A percentile compares a stretch with the other conserved stretches of the same genome.
Evolutionary conservation across 2,797 vertebrate genomes (phyloP).

Genomic region (Sparidentex hasta): DNA sequence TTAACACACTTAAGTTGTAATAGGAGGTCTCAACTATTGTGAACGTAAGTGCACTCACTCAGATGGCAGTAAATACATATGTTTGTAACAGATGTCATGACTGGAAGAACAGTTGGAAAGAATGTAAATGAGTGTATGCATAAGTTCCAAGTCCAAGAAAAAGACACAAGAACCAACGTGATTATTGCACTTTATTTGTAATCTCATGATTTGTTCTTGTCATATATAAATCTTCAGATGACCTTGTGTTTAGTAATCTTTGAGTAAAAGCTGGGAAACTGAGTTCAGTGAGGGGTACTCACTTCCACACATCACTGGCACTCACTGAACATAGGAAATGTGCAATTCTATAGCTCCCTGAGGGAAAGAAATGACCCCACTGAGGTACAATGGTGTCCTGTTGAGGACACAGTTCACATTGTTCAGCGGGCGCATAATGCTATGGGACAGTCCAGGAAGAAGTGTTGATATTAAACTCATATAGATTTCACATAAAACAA

Average conservation of each 20-base stretch:
- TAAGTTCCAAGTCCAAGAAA: not conserved
- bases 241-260: conserved; percentile 3
- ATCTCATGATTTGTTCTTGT: not conserved
- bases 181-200: not conserved
- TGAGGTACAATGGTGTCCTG: conserved; percentile 80
- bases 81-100: not conserved
- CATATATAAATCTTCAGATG: conserved; percentile 2
- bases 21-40: not conserved
- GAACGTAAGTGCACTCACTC: not conserved
- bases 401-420: conserved; percentile 83
- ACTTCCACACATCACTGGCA: conserved; percentile 45
- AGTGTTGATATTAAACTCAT: conserved; percentile 57
- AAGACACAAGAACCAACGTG: not conserved
- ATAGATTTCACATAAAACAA: conserved; percentile 22
- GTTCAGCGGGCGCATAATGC: conserved; percentile 67
- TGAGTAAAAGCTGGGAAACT: conserved; percentile 22
- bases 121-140: not conserved
- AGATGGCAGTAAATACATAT: not conserved
- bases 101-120: conserved; percentile 1
- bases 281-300: conserved; percentile 39
- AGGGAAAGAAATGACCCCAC: conserved; percentile 67
- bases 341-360: conserved; percentile 82
- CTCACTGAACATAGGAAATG: conserved; percentile 65
- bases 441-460: conserved; percentile 52
- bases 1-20: not conserved